Percentiles rank a stretch among this genome's conserved stretches.
phyloP scores from a whole-genome alignment of 2,888 invertebrate genomes.

The Stramonita haemastoma region DNA sequence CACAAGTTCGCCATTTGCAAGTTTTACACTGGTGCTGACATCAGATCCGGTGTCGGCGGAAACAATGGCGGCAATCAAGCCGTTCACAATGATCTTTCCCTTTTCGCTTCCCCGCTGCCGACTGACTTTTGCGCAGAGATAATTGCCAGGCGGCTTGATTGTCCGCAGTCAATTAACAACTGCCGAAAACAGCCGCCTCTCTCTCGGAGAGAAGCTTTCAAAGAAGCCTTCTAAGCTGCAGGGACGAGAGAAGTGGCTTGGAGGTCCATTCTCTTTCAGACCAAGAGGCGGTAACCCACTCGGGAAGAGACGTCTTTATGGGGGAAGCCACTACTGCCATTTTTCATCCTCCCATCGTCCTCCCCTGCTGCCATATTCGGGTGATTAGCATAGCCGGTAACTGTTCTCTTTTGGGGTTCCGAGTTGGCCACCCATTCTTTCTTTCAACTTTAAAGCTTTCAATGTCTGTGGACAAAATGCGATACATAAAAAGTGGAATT shows the following conservation, averaged over 20 bases:
- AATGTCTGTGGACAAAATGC: too few species aligned
- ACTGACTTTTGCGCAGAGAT: conserved; percentile 8
- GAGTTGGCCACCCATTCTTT: too few species aligned
- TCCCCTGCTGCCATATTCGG: neutral
- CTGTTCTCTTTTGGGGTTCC: too few species aligned
- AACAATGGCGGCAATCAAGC: too few species aligned
- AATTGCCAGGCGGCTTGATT: neutral
- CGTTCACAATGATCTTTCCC: too few species aligned
- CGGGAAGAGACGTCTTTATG: conserved; percentile 16
- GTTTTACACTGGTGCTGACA: too few species aligned
- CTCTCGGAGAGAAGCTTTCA: neutral
- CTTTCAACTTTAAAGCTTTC: too few species aligned
- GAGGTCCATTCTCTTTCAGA: neutral
- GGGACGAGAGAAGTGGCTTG: too few species aligned
- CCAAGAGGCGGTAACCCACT: neutral
- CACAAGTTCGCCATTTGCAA: too few species aligned
- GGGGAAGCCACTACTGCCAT: neutral
- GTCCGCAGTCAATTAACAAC: conserved; percentile 23
- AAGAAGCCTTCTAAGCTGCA: too few species aligned
- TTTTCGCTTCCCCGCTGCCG: neutral
- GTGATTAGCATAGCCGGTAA: neutral
- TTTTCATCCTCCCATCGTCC: neutral
- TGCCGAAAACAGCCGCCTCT: conserved; percentile 18
- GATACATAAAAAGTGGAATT: too few species aligned
- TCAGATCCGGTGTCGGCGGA: too few species aligned